Percentiles rank a stretch among this genome's conserved stretches.
These are phyloP conservation scores for Myrmophylax atrothorax DNA, from an alignment of 2,113 vertebrate genomes.

Conservation along the genomic window DNA sequence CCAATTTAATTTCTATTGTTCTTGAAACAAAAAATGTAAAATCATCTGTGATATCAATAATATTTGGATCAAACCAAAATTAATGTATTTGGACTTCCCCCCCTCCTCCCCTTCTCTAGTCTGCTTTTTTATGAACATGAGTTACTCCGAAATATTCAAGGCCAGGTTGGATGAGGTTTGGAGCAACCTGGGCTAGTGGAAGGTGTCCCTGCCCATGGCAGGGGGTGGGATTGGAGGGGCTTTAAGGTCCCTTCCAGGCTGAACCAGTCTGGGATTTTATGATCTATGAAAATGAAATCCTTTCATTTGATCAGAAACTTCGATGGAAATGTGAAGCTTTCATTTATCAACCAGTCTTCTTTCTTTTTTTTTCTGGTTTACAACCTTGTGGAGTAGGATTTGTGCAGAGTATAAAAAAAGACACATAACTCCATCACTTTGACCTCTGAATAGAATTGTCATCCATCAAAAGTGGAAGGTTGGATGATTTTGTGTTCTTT, in stretches of 20 bases:
- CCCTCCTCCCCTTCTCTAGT: rapidly evolving
- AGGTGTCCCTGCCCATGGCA: background rate
- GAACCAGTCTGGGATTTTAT: background rate
- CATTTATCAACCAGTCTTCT: background rate
- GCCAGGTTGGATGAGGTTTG: background rate
- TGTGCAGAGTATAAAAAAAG: background rate
- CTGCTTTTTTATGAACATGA: background rate
- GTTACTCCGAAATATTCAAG: background rate
- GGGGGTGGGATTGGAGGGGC: background rate
- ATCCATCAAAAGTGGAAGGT: background rate
- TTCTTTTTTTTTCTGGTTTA: background rate
- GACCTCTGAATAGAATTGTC: background rate
- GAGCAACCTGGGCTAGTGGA: background rate
- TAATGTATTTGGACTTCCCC: background rate
- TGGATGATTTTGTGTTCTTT: background rate
- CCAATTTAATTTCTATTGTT: background rate
- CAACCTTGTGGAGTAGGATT: background rate
- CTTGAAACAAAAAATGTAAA: background rate
- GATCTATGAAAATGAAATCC: background rate
- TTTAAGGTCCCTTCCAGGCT: background rate
- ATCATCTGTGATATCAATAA: background rate
- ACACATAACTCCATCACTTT: background rate
- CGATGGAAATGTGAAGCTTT: background rate
- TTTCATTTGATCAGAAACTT: background rate
- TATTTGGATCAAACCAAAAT: background rate